phyloP scores from a whole-genome alignment of 2,113 vertebrate genomes.

The Microcebus murinus region DNA sequence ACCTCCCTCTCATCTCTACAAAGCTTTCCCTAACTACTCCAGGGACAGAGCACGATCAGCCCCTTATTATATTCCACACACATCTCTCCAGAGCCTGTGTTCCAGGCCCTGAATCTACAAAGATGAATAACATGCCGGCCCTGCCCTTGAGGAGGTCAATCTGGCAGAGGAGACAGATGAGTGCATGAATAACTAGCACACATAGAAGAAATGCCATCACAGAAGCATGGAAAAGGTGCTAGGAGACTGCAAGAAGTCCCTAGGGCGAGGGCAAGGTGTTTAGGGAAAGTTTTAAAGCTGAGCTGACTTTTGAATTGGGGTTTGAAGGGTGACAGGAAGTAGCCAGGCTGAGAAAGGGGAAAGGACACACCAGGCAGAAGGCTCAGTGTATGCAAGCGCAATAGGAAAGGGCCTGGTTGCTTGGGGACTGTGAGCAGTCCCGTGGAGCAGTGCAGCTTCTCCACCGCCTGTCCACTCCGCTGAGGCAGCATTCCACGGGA shows the following conservation, averaged over 20 bases:
- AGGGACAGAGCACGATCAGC: constrained; percentile 19
- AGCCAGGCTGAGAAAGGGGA: constrained; percentile 7
- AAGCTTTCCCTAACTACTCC: constrained; percentile 14
- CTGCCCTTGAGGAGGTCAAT: constrained; percentile 42
- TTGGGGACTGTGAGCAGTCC: constrained; percentile 41
- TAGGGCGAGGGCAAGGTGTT: not conserved
- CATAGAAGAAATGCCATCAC: not conserved
- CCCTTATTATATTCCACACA: constrained; percentile 37
- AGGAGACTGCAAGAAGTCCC: not conserved
- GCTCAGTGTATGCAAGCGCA: not conserved
- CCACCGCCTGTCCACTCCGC: not conserved
- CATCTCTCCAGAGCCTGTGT: constrained; percentile 29
- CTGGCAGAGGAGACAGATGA: constrained; percentile 3
- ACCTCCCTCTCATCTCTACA: not conserved
- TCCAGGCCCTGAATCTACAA: not conserved
- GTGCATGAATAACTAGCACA: constrained; percentile 2
- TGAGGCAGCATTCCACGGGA: constrained; percentile 47
- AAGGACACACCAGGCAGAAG: constrained; percentile 25
- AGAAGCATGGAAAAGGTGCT: not conserved
- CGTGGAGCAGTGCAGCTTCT: constrained; percentile 13
- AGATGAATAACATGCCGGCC: constrained; percentile 45
- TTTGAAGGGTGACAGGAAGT: constrained; percentile 48
- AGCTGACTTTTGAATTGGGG: constrained; percentile 23
- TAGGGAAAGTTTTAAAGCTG: constrained; percentile 21
- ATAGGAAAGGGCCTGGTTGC: not conserved